These are phyloP conservation scores for Drosophila robusta DNA, from an alignment of 2,888 invertebrate genomes.

Conservation along the genomic window DNA sequence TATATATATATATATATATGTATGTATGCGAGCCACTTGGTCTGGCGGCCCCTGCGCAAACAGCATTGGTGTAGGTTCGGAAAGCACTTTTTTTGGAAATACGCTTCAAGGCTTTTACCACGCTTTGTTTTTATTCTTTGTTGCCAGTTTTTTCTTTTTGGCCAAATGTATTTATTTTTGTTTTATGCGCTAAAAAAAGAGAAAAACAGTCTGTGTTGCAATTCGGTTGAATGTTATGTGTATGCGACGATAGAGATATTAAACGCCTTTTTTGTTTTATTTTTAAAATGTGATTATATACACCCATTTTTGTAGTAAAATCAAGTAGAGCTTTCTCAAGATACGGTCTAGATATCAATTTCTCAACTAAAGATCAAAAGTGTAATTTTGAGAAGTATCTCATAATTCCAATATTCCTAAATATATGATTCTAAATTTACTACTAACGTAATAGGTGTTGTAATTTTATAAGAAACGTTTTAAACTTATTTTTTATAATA, in stretches of 20 bases:
- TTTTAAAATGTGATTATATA: too few relatives aligned
- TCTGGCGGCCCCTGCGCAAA: conserved; percentile 44
- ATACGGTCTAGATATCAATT: too few relatives aligned
- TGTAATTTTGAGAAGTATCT: too few relatives aligned
- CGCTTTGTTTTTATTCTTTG: conserved; percentile 30
- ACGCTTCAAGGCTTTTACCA: conserved; percentile 21
- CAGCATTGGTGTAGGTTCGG: conserved; percentile 73
- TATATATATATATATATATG: neutral
- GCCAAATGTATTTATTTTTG: conserved; percentile 9
- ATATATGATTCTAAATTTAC: too few relatives aligned
- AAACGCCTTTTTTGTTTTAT: neutral
- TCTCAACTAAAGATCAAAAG: too few relatives aligned
- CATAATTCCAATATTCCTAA: too few relatives aligned
- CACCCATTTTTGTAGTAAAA: too few relatives aligned
- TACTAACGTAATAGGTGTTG: too few relatives aligned
- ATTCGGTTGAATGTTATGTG: neutral
- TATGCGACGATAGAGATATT: neutral
- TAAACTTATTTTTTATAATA: too few relatives aligned
- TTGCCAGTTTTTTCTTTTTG: conserved; percentile 23
- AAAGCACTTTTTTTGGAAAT: conserved; percentile 20
- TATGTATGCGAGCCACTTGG: conserved; percentile 48
- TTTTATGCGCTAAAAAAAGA: conserved; percentile 51
- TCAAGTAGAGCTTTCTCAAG: too few relatives aligned
- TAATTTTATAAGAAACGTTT: too few relatives aligned
- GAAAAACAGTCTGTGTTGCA: conserved; percentile 34